A percentile compares a stretch with the other conserved stretches of the same genome.
Conservation (phyloP, 2,888 invertebrate genomes). For the Ormyrus nitidulus region DNA sequence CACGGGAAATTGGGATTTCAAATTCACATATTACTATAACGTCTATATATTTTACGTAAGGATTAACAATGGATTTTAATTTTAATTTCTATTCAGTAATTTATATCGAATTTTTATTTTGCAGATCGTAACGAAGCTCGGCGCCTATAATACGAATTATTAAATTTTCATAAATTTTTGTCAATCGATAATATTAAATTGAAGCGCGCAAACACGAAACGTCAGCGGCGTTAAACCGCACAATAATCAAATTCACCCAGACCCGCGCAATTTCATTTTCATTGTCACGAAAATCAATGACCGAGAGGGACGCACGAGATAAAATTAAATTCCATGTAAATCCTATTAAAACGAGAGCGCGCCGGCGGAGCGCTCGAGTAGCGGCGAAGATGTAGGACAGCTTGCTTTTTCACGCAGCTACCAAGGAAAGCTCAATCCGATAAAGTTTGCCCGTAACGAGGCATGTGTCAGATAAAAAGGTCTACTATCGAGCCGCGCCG, state of each 20-base stretch:
- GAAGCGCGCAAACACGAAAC: too few species aligned
- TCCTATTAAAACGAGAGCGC: neutral
- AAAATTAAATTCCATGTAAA: constrained; percentile 35
- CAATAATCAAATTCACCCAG: neutral
- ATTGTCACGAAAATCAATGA: constrained; percentile 16
- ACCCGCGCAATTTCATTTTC: neutral
- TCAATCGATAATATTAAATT: too few species aligned
- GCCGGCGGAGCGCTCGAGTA: too few species aligned
- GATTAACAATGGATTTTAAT: too few species aligned
- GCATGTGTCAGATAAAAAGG: constrained; percentile 12
- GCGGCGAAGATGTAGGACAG: constrained; percentile 9
- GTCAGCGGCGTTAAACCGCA: too few species aligned
- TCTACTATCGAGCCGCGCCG: constrained; percentile 20
- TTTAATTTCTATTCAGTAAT: too few species aligned
- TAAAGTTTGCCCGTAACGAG: constrained; percentile 23
- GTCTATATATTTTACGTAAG: too few species aligned
- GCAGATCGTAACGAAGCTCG: too few species aligned
- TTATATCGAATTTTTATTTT: too few species aligned
- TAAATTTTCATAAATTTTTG: too few species aligned
- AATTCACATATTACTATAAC: neutral
- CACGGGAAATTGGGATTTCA: constrained; percentile 31
- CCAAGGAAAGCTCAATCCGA: constrained; percentile 31
- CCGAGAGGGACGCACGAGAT: neutral
- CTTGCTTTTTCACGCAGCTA: constrained; percentile 21
- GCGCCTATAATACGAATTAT: too few species aligned